Conservation (phyloP, 2,888 invertebrate genomes). For the Heliothis peltigera region DNA sequence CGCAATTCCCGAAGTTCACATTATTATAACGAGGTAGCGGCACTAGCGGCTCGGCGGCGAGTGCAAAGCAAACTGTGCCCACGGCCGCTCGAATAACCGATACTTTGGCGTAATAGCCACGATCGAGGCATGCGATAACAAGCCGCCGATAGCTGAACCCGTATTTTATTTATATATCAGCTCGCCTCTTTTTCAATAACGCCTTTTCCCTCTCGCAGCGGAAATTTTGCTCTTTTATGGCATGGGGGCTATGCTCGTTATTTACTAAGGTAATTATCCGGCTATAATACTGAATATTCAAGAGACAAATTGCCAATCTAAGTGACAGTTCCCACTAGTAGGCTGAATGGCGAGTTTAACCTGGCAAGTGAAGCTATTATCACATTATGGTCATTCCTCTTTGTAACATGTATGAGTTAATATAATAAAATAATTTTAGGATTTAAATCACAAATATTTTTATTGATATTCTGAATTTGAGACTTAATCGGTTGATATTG, state of each 20-base stretch:
- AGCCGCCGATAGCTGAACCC: conserved; percentile 90
- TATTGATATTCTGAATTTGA: neutral
- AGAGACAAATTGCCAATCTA: conserved; percentile 80
- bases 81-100: conserved; percentile 86
- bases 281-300: conserved; percentile 83
- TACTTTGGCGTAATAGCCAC: conserved; percentile 87
- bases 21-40: conserved; percentile 89
- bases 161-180: conserved; percentile 90
- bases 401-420: conserved; percentile 21
- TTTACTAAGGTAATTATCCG: conserved; percentile 86
- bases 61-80: conserved; percentile 88
- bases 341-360: conserved; percentile 34
- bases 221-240: conserved; percentile 89
- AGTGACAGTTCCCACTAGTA: conserved; percentile 76
- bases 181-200: conserved; percentile 89
- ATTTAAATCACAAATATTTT: too few species aligned
- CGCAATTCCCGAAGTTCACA: conserved; percentile 88
- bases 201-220: conserved; percentile 85
- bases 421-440: conserved; percentile 11
- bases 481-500: neutral
- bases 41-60: conserved; percentile 78
- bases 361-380: conserved; percentile 38
- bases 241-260: conserved; percentile 83
- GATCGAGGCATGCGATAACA: conserved; percentile 90
- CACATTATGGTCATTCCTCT: conserved; percentile 36